Percentiles rank a stretch among this genome's conserved stretches.
phyloP scores from a whole-genome alignment of 2,888 invertebrate species.

The Baronia brevicornis region DNA sequence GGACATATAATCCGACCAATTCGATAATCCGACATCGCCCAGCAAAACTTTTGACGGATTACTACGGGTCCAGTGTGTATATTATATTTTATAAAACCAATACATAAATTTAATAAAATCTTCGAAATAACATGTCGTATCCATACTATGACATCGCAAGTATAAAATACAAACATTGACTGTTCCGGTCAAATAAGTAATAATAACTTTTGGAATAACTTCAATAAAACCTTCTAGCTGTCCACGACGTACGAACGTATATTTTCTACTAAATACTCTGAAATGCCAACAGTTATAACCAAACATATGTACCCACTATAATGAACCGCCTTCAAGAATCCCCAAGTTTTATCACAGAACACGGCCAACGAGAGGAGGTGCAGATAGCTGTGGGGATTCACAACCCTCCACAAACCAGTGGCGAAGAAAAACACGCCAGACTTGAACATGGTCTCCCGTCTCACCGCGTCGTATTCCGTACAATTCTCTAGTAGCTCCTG shows the following conservation, averaged over 20 bases:
- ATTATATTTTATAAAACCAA: too few species aligned
- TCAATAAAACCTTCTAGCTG: too few species aligned
- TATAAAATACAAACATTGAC: too few species aligned
- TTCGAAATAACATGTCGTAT: too few species aligned
- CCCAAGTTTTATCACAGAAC: conserved; percentile 88
- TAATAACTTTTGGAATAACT: too few species aligned
- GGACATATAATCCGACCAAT: too few species aligned
- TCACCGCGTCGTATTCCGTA: conserved; percentile 61
- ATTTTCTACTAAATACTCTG: conserved; percentile 79
- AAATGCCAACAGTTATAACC: conserved; percentile 79
- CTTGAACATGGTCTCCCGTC: conserved; percentile 76
- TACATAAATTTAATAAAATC: too few species aligned
- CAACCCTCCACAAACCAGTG: conserved; percentile 84
- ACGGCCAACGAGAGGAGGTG: conserved; percentile 84
- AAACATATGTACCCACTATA: conserved; percentile 83
- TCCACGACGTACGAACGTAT: conserved; percentile 38
- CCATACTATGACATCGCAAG: too few species aligned
- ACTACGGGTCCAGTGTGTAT: too few species aligned
- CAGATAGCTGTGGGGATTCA: conserved; percentile 86
- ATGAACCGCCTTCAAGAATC: conserved; percentile 81
- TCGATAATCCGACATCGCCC: too few species aligned
- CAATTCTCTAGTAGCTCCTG: conserved; percentile 84
- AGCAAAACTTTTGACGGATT: too few species aligned
- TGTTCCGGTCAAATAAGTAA: too few species aligned
- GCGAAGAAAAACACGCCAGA: conserved; percentile 85